Base-by-base conservation (phyloP, 37 sponge, comb jelly and placozoan species). In the Hormiphora californensis region DNA sequence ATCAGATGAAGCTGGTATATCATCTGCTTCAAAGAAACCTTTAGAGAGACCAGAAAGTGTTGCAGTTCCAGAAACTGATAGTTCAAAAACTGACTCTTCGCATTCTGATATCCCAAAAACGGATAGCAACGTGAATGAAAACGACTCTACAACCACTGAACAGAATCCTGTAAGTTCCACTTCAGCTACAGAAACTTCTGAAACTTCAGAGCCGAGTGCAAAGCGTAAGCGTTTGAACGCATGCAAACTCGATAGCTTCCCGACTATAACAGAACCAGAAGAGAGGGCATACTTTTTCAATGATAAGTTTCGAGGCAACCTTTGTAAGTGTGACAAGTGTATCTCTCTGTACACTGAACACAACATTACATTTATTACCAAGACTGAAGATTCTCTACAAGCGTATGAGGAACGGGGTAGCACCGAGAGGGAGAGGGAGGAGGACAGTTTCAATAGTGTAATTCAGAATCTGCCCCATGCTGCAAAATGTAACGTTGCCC, bases 321-420 rank as follows among this genome's bases (percentile, higher is more conserved):
- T 59, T 11, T 86, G 62, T 39, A 59, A 59, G 40, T 57, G 59
- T 54, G 35, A 55, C 0, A 1, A 21, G 35, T 59, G 59, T 55
- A 33, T 54, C 91, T 88, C 35, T 0, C 67, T 91, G 41, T 94
- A 94, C 73, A 88, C 12, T 46, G 25, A n/a, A 21, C 12, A 36
- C 0, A 57, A 89, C 1, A 68, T 90, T 0, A 63, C 59, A 34
- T 97, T 90, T 85, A 85, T 97, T 0, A 34, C 92, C 22, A 92
- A 94, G 17, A 85, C 87, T 0, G 54, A 30, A 15, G 99, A 97
- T 90, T 63, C 92, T 0, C 28, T 94, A 17, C 32, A 46, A 25
- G 87, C 69, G 0, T 97, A 97, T 57, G 95, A 97, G 86, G 65
- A 55, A 9, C 51, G 46, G 19, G 57, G 69, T 2, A 86, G 86